Evolutionary conservation across 2,113 vertebrate genomes (phyloP).

Genomic region (Steatornis caripensis): DNA sequence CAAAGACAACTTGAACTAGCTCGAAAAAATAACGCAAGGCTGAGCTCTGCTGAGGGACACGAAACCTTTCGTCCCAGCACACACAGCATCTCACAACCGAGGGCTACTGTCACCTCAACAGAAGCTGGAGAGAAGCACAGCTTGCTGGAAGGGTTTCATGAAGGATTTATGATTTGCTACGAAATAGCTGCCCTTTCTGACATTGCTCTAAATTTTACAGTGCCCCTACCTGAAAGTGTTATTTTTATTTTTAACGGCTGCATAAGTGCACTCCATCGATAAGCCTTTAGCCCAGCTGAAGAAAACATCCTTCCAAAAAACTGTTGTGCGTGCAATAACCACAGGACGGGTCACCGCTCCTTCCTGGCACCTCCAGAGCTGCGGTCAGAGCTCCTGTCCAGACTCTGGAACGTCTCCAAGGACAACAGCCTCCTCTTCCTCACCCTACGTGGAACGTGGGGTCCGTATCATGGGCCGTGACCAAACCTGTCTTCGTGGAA

Average conservation of each 20-base stretch:
- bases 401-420: not conserved
- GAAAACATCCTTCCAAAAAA: not conserved
- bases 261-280: not conserved
- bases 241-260: conserved; percentile 19
- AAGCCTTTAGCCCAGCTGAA: not conserved
- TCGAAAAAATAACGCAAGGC: not conserved
- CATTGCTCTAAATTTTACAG: not conserved
- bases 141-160: not conserved
- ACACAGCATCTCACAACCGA: fast-evolving
- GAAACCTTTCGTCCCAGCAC: not conserved
- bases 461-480: fast-evolving
- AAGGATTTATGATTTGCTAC: not conserved
- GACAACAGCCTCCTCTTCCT: not conserved
- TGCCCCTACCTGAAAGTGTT: not conserved
- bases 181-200: not conserved
- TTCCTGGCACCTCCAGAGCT: not conserved
- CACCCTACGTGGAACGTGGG: not conserved
- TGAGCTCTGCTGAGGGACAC: not conserved
- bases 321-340: not conserved
- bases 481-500: not conserved
- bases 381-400: not conserved
- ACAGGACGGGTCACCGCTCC: not conserved
- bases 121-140: not conserved
- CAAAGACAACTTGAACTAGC: not conserved
- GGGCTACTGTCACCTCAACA: not conserved